Conservation (phyloP, 2,113 vertebrate genomes). For the Megalops atlanticus region DNA sequence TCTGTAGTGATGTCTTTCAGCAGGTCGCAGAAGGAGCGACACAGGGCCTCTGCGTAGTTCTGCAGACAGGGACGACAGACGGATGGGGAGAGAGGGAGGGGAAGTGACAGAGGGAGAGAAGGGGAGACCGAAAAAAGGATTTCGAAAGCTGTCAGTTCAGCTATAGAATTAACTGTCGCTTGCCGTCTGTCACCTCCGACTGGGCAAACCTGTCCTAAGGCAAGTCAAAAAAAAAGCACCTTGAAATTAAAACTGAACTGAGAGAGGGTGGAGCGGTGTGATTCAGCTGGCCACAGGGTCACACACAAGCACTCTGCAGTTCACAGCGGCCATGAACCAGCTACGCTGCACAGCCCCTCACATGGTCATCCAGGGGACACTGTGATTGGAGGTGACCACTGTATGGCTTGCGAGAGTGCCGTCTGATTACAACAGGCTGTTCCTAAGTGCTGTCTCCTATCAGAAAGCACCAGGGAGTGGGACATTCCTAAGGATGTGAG, state of each 20-base stretch:
- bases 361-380: too few relatives aligned
- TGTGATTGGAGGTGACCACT: too few relatives aligned
- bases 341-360: too few relatives aligned
- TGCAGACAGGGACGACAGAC: conserved; percentile 57
- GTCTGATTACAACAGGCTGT: too few relatives aligned
- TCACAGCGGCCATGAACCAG: too few relatives aligned
- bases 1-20: conserved; percentile 91
- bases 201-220: not conserved
- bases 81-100: not conserved
- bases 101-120: not conserved
- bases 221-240: not conserved
- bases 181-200: not conserved
- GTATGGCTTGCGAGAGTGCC: too few relatives aligned
- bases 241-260: not conserved
- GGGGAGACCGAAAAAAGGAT: not conserved
- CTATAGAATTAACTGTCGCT: not conserved
- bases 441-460: too few relatives aligned
- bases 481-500: too few relatives aligned
- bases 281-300: too few relatives aligned
- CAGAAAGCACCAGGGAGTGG: too few relatives aligned
- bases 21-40: conserved; percentile 86
- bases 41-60: conserved; percentile 85
- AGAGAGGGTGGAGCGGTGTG: too few relatives aligned
- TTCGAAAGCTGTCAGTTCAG: not conserved
- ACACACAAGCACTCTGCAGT: too few relatives aligned